These are phyloP conservation scores for Hippopotamyrus pictus DNA, from an alignment of 2,797 vertebrate genomes.

Conservation along the genomic window DNA sequence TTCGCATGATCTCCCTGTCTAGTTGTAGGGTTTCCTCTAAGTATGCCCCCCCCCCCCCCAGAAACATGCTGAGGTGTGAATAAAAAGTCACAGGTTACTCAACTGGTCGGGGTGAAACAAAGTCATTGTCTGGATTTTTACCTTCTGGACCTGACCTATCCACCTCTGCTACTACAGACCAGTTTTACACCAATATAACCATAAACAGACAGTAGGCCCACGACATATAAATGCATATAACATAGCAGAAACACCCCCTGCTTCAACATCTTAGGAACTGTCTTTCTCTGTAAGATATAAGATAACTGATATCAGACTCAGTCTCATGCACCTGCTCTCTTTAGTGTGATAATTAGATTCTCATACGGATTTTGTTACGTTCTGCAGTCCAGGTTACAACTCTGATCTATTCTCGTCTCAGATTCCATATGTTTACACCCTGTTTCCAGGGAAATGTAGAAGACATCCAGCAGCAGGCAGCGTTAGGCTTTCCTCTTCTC, in stretches of 20 bases:
- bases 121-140: background rate
- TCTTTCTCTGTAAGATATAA: background rate
- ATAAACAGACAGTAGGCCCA: background rate
- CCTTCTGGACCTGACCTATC: background rate
- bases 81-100: background rate
- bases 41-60: background rate
- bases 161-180: background rate
- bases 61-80: background rate
- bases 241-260: background rate
- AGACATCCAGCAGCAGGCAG: background rate
- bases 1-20: background rate
- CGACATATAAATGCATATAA: background rate
- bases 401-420: background rate
- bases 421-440: background rate
- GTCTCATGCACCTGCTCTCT: background rate
- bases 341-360: background rate
- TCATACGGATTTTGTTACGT: background rate
- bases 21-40: background rate
- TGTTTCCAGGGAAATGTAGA: background rate
- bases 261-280: background rate
- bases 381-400: background rate
- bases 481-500: background rate
- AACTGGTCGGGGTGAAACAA: background rate
- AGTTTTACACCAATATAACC: background rate
- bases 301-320: background rate